phyloP scores from a whole-genome alignment of 2,888 invertebrate genomes.

The Noctua janthe region DNA sequence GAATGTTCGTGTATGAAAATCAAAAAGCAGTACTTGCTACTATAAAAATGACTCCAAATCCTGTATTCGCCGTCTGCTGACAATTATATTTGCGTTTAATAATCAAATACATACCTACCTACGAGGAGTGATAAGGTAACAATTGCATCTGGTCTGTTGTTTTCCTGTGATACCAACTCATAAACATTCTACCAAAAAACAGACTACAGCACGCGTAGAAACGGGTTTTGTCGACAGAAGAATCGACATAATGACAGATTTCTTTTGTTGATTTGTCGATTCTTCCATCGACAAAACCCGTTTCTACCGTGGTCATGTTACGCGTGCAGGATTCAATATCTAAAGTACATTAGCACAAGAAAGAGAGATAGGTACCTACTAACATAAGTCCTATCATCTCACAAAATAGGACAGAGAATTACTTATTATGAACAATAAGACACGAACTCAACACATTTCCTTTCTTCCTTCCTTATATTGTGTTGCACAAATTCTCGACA shows the following conservation, averaged over 20 bases:
- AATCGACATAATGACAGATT: no score
- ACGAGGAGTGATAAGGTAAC: neutral
- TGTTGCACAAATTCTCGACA: slow-evolving; percentile 62
- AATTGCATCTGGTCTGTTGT: neutral
- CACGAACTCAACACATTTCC: slow-evolving; percentile 52
- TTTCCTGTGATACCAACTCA: neutral
- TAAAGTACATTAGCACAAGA: neutral
- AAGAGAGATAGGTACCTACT: neutral
- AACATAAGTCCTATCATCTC: slow-evolving; percentile 8
- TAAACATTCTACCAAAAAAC: neutral
- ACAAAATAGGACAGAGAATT: slow-evolving; percentile 27
- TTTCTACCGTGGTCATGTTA: no score
- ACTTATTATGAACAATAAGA: slow-evolving; percentile 50
- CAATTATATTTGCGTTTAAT: neutral
- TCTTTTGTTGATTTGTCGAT: no score
- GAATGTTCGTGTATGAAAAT: neutral
- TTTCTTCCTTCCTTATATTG: slow-evolving; percentile 55
- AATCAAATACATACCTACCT: neutral
- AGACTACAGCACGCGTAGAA: no score
- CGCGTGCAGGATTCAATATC: neutral
- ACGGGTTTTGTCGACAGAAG: no score
- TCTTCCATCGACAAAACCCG: no score
- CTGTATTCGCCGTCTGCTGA: neutral
- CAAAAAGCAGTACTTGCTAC: no score
- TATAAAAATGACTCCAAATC: neutral